Evolutionary conservation across 1,140 invertebrate species (phyloP), one percentile per base, ranked within the genome.

Genomic region (Heterodera schachtii): DNA sequence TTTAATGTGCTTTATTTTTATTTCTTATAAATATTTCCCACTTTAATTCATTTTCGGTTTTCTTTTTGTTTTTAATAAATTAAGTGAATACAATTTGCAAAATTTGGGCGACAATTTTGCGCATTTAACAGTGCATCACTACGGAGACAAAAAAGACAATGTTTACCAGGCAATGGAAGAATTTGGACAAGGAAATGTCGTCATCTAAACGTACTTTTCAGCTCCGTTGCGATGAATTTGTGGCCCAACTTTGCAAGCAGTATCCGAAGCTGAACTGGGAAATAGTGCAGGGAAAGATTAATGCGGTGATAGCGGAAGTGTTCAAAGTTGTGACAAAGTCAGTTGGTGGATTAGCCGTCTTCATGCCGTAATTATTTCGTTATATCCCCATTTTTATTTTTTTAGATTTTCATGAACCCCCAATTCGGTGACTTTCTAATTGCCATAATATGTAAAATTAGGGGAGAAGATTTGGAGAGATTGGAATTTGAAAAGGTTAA

Each of bases 121-220:
- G 89, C 95, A 97, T 92, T 96, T 95, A 86, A 96, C 95, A 41
- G 95, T 96, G 0, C 96, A 96, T 94, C 96, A 96, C 90, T 97
- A 97, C 89, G 92, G 81, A 49, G 83, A 88, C 43, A 81, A 79
- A 6, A 80, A 81, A 46, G 81, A n/a, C 7, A 71, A 71, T 71
- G 69, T 71, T 21, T 71, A 43, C 6, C 31, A 71, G 31, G 44
- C n/a, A n/a, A n/a, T 60, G 47, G 9, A 49, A 49, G 9, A 6
- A 49, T 49, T 19, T 19, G 16, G 13, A 60, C 13, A 16, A 60
- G 13, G 16, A 16, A 60, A n/a, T 60, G 9, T 60, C 19, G 13
- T 4, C 57, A 11, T 60, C 57, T 8, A 52, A n/a, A n/a, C n/a
- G n/a, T n/a, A n/a, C n/a, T n/a, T n/a, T 85, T 31, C 83, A 94